Conservation (phyloP, 35 echinoderm and acorn worm species). For the Ophiothrix spiculata region DNA sequence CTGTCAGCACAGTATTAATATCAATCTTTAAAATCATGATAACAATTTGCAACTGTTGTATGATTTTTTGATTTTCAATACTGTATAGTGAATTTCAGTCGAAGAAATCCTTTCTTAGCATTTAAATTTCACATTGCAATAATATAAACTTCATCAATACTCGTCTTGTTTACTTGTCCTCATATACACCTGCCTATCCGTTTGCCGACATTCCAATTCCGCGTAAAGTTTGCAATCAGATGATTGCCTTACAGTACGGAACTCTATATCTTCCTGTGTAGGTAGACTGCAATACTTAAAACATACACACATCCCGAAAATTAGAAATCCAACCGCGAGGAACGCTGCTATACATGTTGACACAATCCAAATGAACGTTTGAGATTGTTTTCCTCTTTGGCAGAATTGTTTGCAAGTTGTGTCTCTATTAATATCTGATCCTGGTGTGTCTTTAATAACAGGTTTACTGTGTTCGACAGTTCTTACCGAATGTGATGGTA, state of each 20-base stretch:
- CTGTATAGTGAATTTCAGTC: too few relatives aligned
- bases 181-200: not conserved
- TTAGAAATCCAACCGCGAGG: not conserved
- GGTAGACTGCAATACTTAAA: not conserved
- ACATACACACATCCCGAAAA: not conserved
- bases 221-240: constrained; percentile 1
- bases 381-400: not conserved
- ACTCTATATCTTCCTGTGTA: not conserved
- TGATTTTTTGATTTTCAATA: too few relatives aligned
- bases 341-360: not conserved
- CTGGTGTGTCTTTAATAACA: not conserved
- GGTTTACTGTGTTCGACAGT: not conserved
- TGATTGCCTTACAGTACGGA: not conserved
- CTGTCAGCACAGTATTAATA: too few relatives aligned
- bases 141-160: too few relatives aligned
- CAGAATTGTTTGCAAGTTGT: not conserved
- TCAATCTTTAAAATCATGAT: too few relatives aligned
- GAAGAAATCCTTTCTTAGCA: too few relatives aligned
- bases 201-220: not conserved
- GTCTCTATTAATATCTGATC: not conserved
- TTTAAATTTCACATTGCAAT: too few relatives aligned
- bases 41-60: too few relatives aligned
- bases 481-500: not conserved
- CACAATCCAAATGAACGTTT: not conserved
- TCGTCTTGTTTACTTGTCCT: not conserved